These are phyloP conservation scores for Hypsopygia costalis DNA, from an alignment of 2,888 invertebrate genomes.

Conservation along the genomic window DNA sequence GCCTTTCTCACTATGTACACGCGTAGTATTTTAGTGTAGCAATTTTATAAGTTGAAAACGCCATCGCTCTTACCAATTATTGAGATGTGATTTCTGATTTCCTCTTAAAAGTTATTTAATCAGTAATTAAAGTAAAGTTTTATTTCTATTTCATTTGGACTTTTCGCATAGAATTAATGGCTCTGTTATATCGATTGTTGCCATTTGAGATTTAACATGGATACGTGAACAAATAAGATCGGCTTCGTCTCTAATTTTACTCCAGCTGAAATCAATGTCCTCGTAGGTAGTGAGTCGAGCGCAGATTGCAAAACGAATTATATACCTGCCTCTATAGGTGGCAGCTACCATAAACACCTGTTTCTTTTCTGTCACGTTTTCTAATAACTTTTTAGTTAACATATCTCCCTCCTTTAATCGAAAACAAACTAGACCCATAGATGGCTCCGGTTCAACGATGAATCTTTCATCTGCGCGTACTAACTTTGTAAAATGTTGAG, in stretches of 20 bases:
- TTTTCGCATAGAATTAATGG: conserved; percentile 52
- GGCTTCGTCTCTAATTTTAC: conserved; percentile 83
- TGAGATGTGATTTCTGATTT: no score
- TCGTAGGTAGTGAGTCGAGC: conserved; percentile 84
- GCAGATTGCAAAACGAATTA: conserved; percentile 91
- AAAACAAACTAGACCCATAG: conserved; percentile 94
- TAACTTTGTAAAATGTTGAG: conserved; percentile 87
- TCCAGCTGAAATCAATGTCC: conserved; percentile 88
- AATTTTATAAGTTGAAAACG: no score
- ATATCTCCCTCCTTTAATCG: conserved; percentile 87
- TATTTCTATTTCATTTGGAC: conserved; percentile 39
- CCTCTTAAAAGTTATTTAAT: no score
- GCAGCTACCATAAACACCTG: conserved; percentile 92
- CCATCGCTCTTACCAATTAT: no score
- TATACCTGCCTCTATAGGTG: conserved; percentile 82
- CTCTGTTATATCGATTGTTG: conserved; percentile 53
- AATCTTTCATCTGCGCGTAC: conserved; percentile 88
- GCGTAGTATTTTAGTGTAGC: neutral
- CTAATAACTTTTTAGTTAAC: conserved; percentile 85
- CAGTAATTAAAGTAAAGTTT: no score
- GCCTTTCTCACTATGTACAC: neutral
- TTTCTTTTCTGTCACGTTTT: conserved; percentile 86
- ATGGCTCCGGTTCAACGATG: conserved; percentile 86
- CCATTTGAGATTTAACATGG: conserved; percentile 45
- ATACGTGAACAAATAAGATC: conserved; percentile 44